A percentile compares a stretch with the other conserved stretches of the same genome.
Evolutionary conservation across 2,797 vertebrate species (phyloP).

Genomic region (Toxotes lorentzi): DNA sequence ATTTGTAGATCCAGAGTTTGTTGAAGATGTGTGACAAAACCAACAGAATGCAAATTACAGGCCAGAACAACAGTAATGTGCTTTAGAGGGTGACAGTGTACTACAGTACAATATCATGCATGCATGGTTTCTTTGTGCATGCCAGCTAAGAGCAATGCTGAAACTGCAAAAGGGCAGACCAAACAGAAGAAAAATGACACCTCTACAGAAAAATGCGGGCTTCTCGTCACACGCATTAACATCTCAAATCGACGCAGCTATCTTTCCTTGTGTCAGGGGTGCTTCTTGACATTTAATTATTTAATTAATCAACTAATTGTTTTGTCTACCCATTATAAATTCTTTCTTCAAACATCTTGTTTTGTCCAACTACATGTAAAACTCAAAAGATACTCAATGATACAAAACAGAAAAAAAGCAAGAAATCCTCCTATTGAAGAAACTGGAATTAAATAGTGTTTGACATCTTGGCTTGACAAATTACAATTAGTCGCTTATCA

Average conservation of each 20-base stretch:
- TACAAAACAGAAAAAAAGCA: no score
- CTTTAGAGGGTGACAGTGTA: no score
- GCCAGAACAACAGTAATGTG: background rate
- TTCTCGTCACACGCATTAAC: background rate
- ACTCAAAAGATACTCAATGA: no score
- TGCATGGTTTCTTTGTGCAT: background rate
- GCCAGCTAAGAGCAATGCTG: background rate
- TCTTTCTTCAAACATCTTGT: no score
- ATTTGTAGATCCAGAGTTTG: background rate
- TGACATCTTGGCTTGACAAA: no score
- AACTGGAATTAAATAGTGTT: no score
- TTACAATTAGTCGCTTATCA: background rate
- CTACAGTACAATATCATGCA: no score
- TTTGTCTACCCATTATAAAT: no score
- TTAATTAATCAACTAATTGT: no score
- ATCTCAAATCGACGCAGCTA: background rate
- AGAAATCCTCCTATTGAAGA: no score
- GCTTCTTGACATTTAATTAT: background rate
- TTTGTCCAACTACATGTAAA: no score
- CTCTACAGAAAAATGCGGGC: background rate
- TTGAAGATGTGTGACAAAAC: background rate
- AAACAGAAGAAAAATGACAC: background rate
- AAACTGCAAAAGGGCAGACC: background rate
- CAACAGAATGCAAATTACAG: slow-evolving; percentile 15
- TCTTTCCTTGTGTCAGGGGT: background rate